Evolutionary conservation across 2,797 vertebrate species (phyloP).

Genomic region (Columba guinea): DNA sequence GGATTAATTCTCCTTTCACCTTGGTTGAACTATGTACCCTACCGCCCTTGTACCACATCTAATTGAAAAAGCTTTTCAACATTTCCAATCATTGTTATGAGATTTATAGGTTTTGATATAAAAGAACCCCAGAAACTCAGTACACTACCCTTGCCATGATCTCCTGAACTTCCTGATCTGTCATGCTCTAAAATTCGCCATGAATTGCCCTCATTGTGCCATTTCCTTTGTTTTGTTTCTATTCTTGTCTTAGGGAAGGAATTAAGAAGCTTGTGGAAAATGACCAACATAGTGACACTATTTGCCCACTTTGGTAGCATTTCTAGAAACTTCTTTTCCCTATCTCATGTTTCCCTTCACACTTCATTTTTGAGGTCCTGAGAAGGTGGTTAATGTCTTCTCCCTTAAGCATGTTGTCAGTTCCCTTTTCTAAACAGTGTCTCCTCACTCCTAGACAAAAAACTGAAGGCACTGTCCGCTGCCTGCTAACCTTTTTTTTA

Average conservation of each 20-base stretch:
- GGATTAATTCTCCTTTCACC: not conserved
- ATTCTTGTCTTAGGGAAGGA: not conserved
- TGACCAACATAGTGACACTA: not conserved
- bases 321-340: not conserved
- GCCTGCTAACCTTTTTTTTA: not conserved
- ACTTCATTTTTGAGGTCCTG: not conserved
- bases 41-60: fast-evolving
- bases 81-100: not conserved
- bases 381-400: not conserved
- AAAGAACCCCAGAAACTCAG: not conserved
- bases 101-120: not conserved
- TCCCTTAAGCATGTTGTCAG: not conserved
- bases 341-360: not conserved
- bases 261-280: not conserved
- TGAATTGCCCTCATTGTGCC: slow-evolving; percentile 49
- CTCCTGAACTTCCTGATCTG: slow-evolving; percentile 36
- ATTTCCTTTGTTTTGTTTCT: slow-evolving; percentile 56
- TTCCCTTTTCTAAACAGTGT: not conserved
- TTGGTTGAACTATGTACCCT: not conserved
- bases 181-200: not conserved
- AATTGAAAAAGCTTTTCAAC: not conserved
- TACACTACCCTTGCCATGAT: not conserved
- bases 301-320: not conserved
- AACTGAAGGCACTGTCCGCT: not conserved
- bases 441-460: not conserved